These are phyloP conservation scores for Camponotus vicinus DNA, from an alignment of 1,140 invertebrate species.

Conservation along the genomic window DNA sequence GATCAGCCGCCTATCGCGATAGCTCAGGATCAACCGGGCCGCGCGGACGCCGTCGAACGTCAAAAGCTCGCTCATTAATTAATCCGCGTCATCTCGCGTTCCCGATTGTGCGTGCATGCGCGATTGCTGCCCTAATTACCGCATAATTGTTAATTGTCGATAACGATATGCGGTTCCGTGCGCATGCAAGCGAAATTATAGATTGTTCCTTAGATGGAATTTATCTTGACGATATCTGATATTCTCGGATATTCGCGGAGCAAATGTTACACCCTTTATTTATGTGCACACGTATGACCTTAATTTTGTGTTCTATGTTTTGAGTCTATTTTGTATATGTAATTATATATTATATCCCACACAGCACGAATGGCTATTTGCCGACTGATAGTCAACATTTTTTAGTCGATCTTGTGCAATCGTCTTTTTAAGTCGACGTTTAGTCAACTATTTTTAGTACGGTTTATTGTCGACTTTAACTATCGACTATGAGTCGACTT, in stretches of 20 bases:
- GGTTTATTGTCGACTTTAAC: too few species aligned
- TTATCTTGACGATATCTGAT: slow-evolving; percentile 45
- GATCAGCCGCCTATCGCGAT: slow-evolving; percentile 46
- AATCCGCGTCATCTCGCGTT: slow-evolving; percentile 33
- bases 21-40: slow-evolving; percentile 50
- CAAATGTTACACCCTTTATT: neutral
- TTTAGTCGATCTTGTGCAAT: too few species aligned
- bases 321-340: neutral
- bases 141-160: slow-evolving; percentile 51
- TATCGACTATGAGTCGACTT: too few species aligned
- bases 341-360: too few species aligned
- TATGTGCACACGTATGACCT: neutral
- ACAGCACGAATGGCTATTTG: too few species aligned
- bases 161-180: slow-evolving; percentile 27
- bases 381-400: too few species aligned
- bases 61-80: slow-evolving; percentile 63
- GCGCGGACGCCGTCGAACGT: slow-evolving; percentile 32
- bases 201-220: neutral
- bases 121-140: slow-evolving; percentile 44
- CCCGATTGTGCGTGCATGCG: slow-evolving; percentile 45
- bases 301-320: neutral
- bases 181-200: neutral
- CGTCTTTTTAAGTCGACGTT: too few species aligned
- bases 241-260: neutral
- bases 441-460: too few species aligned